These are phyloP conservation scores for Catostomus latipinnis DNA, from an alignment of 2,797 vertebrate genomes.

Conservation along the genomic window DNA sequence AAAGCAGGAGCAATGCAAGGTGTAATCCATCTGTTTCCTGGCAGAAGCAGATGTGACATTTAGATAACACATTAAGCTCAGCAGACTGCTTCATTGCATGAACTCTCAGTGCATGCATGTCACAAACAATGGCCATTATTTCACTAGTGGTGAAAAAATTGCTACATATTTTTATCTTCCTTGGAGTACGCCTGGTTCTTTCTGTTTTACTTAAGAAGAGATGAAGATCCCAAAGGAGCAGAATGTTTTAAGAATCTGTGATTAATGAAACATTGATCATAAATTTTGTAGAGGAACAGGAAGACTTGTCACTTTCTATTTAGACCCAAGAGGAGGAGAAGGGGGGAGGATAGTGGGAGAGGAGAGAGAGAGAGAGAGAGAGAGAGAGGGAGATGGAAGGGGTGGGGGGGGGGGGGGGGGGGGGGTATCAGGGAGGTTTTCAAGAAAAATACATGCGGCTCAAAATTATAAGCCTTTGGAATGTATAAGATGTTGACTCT, in stretches of 20 bases:
- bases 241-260: slow-evolving; percentile 76
- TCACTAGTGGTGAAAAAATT: slow-evolving; percentile 44
- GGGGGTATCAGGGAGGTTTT: slow-evolving; percentile 57
- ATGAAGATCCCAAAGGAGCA: slow-evolving; percentile 70
- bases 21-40: slow-evolving; percentile 56
- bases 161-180: slow-evolving; percentile 56
- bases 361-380: no score
- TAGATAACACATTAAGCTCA: slow-evolving; percentile 71
- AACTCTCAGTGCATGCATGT: slow-evolving; percentile 71
- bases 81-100: slow-evolving; percentile 59
- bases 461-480: slow-evolving; percentile 60
- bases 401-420: slow-evolving; percentile 45
- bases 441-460: slow-evolving; percentile 50
- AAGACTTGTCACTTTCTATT: slow-evolving; percentile 81
- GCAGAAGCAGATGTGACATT: slow-evolving; percentile 71
- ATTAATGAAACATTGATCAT: slow-evolving; percentile 84
- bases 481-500: slow-evolving; percentile 69
- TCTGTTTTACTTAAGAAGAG: slow-evolving; percentile 76
- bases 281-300: slow-evolving; percentile 78
- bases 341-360: neutral
- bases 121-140: slow-evolving; percentile 78
- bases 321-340: slow-evolving; percentile 67
- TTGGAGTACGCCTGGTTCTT: slow-evolving; percentile 63
- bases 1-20: slow-evolving; percentile 12
- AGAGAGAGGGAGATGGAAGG: no score